These are phyloP conservation scores for Grammatotria lemairii DNA, from an alignment of 2,113 vertebrate species.

Conservation along the genomic window DNA sequence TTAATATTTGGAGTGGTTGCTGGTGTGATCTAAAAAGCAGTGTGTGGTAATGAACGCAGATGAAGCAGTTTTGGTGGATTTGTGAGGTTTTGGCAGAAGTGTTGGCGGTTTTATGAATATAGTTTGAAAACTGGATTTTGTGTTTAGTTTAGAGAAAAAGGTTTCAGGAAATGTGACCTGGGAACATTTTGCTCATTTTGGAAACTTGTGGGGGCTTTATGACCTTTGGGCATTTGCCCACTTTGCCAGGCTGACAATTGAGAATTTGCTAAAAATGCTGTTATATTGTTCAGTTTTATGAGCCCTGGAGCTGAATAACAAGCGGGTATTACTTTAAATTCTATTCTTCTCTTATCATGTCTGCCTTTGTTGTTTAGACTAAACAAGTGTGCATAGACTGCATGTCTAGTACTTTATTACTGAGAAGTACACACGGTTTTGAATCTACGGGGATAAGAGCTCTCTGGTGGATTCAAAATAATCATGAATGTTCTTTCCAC, in stretches of 20 bases:
- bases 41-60: background rate
- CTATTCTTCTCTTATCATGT: background rate
- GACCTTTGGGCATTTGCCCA: background rate
- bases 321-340: background rate
- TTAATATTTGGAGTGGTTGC: background rate
- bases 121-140: background rate
- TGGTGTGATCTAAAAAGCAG: background rate
- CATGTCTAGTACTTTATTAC: conserved; percentile 48
- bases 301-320: background rate
- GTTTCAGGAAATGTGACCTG: background rate
- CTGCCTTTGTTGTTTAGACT: background rate
- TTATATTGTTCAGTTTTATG: background rate
- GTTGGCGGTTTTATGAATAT: background rate
- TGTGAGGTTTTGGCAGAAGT: background rate
- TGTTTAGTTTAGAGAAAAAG: background rate
- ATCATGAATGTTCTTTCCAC: conserved; percentile 58
- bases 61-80: background rate
- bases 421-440: background rate
- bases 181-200: background rate
- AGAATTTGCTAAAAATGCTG: background rate
- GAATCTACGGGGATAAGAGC: background rate
- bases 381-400: background rate
- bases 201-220: background rate
- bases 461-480: conserved; percentile 50
- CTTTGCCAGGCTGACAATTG: background rate